These are phyloP conservation scores for Polyodon spathula DNA, from an alignment of 2,113 vertebrate species.

Conservation along the genomic window DNA sequence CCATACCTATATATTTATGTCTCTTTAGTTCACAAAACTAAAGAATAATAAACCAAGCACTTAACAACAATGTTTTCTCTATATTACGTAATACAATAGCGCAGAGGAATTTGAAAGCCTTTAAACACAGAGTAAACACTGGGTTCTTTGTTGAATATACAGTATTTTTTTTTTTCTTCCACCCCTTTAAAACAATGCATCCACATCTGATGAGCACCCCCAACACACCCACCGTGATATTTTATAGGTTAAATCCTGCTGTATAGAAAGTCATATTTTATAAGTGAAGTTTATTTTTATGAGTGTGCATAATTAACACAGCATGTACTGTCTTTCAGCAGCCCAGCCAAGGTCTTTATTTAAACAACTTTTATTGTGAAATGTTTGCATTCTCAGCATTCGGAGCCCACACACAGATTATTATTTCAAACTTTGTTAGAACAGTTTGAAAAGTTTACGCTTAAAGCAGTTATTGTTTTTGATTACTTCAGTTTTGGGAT, in stretches of 20 bases:
- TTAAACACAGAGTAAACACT: constrained; percentile 65
- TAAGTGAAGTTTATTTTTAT: constrained; percentile 94
- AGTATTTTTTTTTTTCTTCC: constrained; percentile 37
- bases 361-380: constrained; percentile 99
- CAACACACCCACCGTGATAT: constrained; percentile 59
- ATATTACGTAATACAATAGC: constrained; percentile 43
- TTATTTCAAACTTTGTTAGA: constrained; percentile 88
- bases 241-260: constrained; percentile 79
- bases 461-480: constrained; percentile 97
- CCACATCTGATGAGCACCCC: constrained; percentile 75
- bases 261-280: constrained; percentile 63
- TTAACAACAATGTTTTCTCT: constrained; percentile 52
- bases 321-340: constrained; percentile 89
- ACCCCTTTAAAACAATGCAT: constrained; percentile 62
- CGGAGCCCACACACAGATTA: constrained; percentile 95
- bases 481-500: constrained; percentile 77
- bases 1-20: constrained; percentile 29
- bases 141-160: constrained; percentile 57
- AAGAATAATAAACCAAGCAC: constrained; percentile 63
- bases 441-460: constrained; percentile 72
- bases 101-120: constrained; percentile 50
- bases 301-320: constrained; percentile 93
- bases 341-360: constrained; percentile 92
- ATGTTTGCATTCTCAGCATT: constrained; percentile 97
- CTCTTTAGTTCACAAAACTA: constrained; percentile 51